phyloP scores from a whole-genome alignment of 53 echinoderm and acorn worm species.

The Hippasteria phrygiana region DNA sequence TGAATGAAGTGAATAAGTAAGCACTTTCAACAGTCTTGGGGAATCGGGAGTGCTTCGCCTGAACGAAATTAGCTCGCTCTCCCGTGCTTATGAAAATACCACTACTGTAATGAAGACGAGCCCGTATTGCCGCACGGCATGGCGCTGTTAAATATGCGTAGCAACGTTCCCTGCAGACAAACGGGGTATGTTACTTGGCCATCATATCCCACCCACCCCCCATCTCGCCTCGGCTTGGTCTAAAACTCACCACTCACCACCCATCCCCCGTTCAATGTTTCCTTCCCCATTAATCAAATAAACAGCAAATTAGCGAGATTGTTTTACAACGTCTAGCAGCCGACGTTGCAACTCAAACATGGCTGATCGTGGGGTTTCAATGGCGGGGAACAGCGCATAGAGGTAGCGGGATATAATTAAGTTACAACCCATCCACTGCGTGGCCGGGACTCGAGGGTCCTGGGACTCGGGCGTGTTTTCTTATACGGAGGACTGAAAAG shows the following conservation, averaged over 20 bases:
- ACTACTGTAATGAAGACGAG: constrained; percentile 21
- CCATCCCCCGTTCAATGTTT: constrained; percentile 54
- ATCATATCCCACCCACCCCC: not conserved
- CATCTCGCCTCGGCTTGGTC: constrained; percentile 28
- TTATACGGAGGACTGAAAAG: not conserved
- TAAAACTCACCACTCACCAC: constrained; percentile 43
- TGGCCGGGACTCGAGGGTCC: not conserved
- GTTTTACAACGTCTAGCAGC: constrained; percentile 78
- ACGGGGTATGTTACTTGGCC: not conserved
- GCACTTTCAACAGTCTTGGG: constrained; percentile 26
- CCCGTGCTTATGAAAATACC: constrained; percentile 52
- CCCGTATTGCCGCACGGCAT: not conserved
- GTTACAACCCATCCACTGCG: constrained; percentile 28
- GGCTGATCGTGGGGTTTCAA: constrained; percentile 60
- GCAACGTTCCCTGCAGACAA: constrained; percentile 51
- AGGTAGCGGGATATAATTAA: constrained; percentile 41
- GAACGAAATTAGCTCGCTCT: constrained; percentile 34
- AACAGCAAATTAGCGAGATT: constrained; percentile 81
- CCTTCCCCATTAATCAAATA: constrained; percentile 67
- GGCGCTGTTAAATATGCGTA: constrained; percentile 53
- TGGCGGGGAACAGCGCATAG: constrained; percentile 38
- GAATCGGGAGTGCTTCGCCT: not conserved
- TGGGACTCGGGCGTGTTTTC: not conserved
- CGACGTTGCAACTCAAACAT: constrained; percentile 59
- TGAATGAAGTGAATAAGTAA: constrained; percentile 35